Base-by-base conservation (phyloP, 2,888 invertebrate genomes). In the Scotopteryx bipunctaria region DNA sequence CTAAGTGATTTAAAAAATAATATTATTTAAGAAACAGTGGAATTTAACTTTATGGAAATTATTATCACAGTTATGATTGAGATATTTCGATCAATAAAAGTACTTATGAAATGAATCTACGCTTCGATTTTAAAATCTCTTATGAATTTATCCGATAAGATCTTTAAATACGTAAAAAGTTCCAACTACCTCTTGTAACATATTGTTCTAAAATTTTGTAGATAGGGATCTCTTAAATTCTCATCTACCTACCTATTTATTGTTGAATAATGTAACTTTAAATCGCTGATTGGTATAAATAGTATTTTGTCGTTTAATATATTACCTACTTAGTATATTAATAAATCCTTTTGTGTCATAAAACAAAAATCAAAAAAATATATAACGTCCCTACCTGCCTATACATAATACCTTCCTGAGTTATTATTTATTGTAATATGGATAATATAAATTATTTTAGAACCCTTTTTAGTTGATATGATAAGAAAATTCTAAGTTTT, bases 91-190 rank as follows among this genome's bases (percentile, higher is more conserved):
- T 45, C 44, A 59, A 56, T n/a, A n/a, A 59, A 55, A 59, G 62
- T 55, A 65, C 74, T 78, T 79, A 76, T 76, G 73, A 75, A 32
- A 46, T 17, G 70, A 71, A 52, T 61, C 57, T 76, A 81, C 79
- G 81, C 84, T 83, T 82, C 74, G 73, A 80, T 73, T 78, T 77
- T 77, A 71, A 73, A 69, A 67, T 76, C 76, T 83, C 86, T 86
- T 86, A 86, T 86, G 87, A 86, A 70, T 79, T 25, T 53, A 79
- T 70, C 67, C 62, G 55, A 40, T 76, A 78, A 75, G 76, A 59
- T 69, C 58, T 71, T 72, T 67, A 69, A 70, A 76, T 80, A 78
- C 75, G 77, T 83, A 79, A 75, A 67, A 47, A 68, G 64, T 73
- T 71, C 66, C 54, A 50, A 63, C 82, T 83, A 86, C 85, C 85